These are phyloP conservation scores for Parochlus steinenii DNA, from an alignment of 2,888 invertebrate species.

Conservation along the genomic window DNA sequence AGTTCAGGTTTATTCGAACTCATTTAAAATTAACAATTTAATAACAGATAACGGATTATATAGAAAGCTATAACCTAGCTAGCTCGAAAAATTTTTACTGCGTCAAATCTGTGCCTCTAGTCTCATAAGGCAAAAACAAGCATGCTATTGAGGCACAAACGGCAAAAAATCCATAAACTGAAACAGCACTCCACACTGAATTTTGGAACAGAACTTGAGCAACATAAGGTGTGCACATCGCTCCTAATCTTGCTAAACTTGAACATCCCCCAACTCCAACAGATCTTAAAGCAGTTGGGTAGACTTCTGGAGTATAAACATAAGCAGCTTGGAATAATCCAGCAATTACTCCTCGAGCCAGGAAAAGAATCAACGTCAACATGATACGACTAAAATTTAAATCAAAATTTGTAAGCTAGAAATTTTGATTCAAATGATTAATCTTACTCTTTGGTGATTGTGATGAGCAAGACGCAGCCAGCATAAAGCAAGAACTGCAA, in stretches of 20 bases:
- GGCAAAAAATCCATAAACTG: constrained; percentile 42
- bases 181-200: constrained; percentile 38
- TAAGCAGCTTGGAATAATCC: constrained; percentile 92
- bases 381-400: constrained; percentile 43
- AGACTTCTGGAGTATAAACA: constrained; percentile 91
- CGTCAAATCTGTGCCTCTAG: constrained; percentile 30
- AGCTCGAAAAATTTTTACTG: constrained; percentile 4
- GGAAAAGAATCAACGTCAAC: constrained; percentile 67
- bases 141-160: constrained; percentile 41
- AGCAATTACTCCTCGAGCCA: constrained; percentile 81
- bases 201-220: constrained; percentile 60
- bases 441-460: constrained; percentile 53
- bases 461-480: constrained; percentile 53
- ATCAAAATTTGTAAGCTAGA: constrained; percentile 13
- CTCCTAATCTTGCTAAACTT: constrained; percentile 78
- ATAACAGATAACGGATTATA: too few species aligned
- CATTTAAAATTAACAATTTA: too few species aligned
- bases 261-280: constrained; percentile 88
- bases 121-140: constrained; percentile 46
- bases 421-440: constrained; percentile 13
- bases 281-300: constrained; percentile 74
- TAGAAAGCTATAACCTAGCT: neutral
- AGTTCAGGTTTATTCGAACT: neutral
- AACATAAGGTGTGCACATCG: constrained; percentile 86
- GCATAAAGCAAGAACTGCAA: constrained; percentile 79